Conservation (phyloP, 2,888 invertebrate species). For the Cantharis rustica region DNA sequence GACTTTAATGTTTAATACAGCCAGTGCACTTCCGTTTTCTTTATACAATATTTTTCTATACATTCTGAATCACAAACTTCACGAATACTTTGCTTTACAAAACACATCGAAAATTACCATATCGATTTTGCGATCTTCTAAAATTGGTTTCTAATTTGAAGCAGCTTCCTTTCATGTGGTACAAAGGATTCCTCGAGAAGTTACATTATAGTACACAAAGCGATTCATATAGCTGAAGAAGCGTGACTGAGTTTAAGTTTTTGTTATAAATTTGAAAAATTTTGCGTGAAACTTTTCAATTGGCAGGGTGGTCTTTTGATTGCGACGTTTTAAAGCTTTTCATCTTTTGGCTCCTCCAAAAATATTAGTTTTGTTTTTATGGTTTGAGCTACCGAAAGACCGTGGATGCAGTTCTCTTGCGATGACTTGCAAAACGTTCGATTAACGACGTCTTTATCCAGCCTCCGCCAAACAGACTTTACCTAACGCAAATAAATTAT, state of each 20-base stretch:
- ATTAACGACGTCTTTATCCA: not conserved
- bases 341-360: not conserved
- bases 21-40: slow-evolving; percentile 17
- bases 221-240: not conserved
- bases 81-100: not conserved
- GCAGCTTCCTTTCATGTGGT: not conserved
- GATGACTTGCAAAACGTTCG: not conserved
- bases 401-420: not conserved
- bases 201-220: not conserved
- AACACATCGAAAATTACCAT: not conserved
- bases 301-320: not conserved
- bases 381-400: not conserved
- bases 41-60: not conserved
- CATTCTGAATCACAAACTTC: not conserved
- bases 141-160: not conserved
- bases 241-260: not conserved
- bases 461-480: not conserved
- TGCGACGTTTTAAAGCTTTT: not conserved
- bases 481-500: not conserved
- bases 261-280: not conserved
- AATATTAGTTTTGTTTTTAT: not conserved
- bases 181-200: not conserved
- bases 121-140: not conserved
- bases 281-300: not conserved
- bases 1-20: slow-evolving; percentile 23